Conservation (phyloP, 53 echinoderm and acorn worm genomes). For the Mesocentrotus franciscanus region DNA sequence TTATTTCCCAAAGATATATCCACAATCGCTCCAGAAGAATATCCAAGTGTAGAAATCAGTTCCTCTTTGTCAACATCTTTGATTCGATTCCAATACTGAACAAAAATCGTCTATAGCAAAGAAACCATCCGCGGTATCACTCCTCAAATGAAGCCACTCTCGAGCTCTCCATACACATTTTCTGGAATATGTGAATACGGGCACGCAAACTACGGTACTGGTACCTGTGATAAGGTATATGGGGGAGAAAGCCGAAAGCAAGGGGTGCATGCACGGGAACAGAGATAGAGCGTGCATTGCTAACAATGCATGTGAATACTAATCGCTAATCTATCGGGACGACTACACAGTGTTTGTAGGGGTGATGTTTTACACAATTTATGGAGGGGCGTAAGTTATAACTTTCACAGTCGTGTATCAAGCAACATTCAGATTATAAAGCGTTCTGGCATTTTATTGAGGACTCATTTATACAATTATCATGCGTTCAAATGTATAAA, state of each 20-base stretch:
- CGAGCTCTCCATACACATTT: neutral
- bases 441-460: too few relatives aligned
- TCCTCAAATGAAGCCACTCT: conserved; percentile 3
- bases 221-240: conserved; percentile 1
- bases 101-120: neutral
- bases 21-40: conserved; percentile 42
- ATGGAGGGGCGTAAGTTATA: neutral
- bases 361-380: neutral
- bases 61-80: conserved; percentile 34
- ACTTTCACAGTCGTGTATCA: neutral
- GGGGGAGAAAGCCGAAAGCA: conserved; percentile 35
- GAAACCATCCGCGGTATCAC: neutral
- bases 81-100: conserved; percentile 1
- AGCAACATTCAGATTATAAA: too few relatives aligned
- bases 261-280: conserved; percentile 16
- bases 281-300: conserved; percentile 50
- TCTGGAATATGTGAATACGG: neutral
- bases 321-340: conserved; percentile 58
- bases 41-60: neutral
- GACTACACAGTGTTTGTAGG: conserved; percentile 34
- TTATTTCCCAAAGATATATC: conserved; percentile 54
- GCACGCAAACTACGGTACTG: too few relatives aligned
- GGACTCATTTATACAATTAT: too few relatives aligned
- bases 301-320: conserved; percentile 56
- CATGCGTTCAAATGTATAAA: too few relatives aligned